Conservation (phyloP, 2,113 vertebrate species). For the Cololabis saira region DNA sequence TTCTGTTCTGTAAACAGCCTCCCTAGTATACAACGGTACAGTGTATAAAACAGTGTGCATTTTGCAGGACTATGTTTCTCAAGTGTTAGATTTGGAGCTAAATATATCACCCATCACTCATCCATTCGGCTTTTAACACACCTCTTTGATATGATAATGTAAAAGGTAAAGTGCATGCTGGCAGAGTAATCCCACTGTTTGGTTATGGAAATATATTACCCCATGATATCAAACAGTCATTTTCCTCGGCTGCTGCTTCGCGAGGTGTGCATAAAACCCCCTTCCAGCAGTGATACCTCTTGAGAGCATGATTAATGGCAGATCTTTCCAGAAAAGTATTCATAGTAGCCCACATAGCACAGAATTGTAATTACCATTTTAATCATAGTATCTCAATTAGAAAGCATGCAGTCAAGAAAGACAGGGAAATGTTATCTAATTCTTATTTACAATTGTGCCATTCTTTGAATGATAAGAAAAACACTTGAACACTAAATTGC, state of each 20-base stretch:
- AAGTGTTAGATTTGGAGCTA: conserved; percentile 31
- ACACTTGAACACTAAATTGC: too few relatives aligned
- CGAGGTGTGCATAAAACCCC: conserved; percentile 32
- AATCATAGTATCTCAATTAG: too few relatives aligned
- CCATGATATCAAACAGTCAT: conserved; percentile 27
- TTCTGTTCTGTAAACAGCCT: too few relatives aligned
- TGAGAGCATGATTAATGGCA: conserved; percentile 48
- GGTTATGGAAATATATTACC: conserved; percentile 40
- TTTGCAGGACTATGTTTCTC: background rate
- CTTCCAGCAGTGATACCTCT: conserved; percentile 28
- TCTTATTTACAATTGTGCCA: too few relatives aligned
- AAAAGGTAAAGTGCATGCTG: conserved; percentile 7
- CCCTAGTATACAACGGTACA: too few relatives aligned
- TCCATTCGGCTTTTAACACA: conserved; percentile 26
- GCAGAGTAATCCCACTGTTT: conserved; percentile 18
- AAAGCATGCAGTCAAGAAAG: too few relatives aligned
- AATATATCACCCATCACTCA: conserved; percentile 34
- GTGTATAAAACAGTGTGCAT: background rate
- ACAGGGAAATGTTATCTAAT: too few relatives aligned
- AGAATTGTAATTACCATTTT: conserved; percentile 5
- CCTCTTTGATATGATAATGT: conserved; percentile 42
- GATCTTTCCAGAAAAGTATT: conserved; percentile 27
- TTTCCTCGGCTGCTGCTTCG: conserved; percentile 35
- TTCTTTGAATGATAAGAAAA: too few relatives aligned
- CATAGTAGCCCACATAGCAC: conserved; percentile 28